Percentiles rank a stretch among this genome's conserved stretches.
Conservation (phyloP, 2,888 invertebrate species). For the Sesia bembeciformis region DNA sequence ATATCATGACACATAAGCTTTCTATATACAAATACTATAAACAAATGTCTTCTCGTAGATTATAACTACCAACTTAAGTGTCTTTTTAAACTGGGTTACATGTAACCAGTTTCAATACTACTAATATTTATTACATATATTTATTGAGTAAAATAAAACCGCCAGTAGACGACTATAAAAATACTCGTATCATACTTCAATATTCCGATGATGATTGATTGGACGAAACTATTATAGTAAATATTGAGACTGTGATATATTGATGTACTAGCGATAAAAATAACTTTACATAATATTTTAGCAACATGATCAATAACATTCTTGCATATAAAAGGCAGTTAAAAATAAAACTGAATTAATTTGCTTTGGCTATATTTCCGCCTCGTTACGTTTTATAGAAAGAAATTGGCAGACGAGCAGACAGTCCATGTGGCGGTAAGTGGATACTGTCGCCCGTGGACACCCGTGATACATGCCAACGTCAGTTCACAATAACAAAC, state of each 20-base stretch:
- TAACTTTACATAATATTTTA: background rate
- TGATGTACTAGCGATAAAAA: background rate
- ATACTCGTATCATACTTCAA: background rate
- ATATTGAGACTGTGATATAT: background rate
- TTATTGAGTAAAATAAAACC: background rate
- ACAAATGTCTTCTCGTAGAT: too few relatives aligned
- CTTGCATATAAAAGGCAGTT: background rate
- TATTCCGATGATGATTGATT: conserved; percentile 26
- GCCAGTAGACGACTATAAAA: background rate
- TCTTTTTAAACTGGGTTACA: background rate
- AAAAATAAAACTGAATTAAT: background rate
- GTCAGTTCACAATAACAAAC: too few relatives aligned
- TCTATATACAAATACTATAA: too few relatives aligned
- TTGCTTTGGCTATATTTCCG: too few relatives aligned
- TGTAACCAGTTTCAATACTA: background rate
- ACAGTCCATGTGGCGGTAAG: too few relatives aligned
- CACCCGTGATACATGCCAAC: too few relatives aligned
- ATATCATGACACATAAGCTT: too few relatives aligned
- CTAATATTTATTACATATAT: background rate
- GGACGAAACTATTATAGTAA: conserved; percentile 2
- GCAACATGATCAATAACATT: background rate
- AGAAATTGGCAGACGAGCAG: too few relatives aligned
- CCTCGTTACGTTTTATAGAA: too few relatives aligned
- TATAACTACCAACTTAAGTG: too few relatives aligned
- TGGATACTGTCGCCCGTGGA: too few relatives aligned